Percentiles rank a stretch among this genome's conserved stretches.
Conservation (phyloP, 2,888 invertebrate species). For the Oxystoma pomonae region DNA sequence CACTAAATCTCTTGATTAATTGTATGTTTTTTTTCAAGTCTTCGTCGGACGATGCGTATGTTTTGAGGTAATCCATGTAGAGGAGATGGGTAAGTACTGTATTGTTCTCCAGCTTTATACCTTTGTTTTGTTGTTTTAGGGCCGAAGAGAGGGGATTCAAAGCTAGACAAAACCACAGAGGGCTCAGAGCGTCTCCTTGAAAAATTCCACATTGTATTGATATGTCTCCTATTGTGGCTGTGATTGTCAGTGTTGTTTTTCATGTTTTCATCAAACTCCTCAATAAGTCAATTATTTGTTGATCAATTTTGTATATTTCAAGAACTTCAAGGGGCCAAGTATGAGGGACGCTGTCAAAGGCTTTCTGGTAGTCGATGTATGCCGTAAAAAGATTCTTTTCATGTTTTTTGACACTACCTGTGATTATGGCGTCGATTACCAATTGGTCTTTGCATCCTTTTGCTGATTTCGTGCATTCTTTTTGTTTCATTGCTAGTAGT, state of each 20-base stretch:
- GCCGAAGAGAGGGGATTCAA: neutral
- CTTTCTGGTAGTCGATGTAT: no score
- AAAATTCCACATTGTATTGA: neutral
- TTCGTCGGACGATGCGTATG: no score
- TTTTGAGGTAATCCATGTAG: no score
- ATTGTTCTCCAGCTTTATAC: neutral
- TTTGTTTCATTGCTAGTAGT: neutral
- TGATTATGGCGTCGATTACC: no score
- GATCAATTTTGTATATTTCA: neutral
- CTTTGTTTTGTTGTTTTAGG: neutral
- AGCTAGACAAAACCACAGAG: no score
- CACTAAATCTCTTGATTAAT: no score
- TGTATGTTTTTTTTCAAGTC: no score
- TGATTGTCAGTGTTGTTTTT: neutral
- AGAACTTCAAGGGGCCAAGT: neutral
- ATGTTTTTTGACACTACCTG: neutral
- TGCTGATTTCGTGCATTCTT: neutral
- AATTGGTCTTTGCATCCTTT: no score
- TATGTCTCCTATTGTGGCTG: neutral
- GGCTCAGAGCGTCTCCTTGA: no score
- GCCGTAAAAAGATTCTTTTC: slow-evolving; percentile 1
- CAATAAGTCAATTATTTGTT: neutral
- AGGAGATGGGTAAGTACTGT: neutral
- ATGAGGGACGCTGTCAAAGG: no score
- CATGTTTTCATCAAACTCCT: neutral